Evolutionary conservation across 2,113 vertebrate genomes (phyloP).

Genomic region (Daboia siamensis): DNA sequence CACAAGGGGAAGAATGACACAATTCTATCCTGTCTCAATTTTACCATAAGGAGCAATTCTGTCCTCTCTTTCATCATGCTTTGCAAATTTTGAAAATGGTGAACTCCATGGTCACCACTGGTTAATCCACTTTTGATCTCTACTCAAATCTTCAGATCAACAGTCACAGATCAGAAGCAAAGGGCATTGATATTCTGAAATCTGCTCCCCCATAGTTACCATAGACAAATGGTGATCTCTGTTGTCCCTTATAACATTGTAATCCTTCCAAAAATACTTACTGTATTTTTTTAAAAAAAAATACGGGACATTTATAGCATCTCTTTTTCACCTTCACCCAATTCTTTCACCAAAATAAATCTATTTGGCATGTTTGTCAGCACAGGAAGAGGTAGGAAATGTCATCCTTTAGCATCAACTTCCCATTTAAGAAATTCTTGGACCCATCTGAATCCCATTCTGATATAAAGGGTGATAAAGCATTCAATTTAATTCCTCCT

Average conservation of each 20-base stretch:
- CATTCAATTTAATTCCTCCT: neutral
- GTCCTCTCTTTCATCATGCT: neutral
- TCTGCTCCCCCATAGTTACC: neutral
- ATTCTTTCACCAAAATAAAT: neutral
- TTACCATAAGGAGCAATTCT: neutral
- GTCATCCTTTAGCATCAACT: neutral
- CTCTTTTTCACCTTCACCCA: neutral
- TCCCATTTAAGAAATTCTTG: neutral
- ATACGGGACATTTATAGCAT: neutral
- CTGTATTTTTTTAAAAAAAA: neutral
- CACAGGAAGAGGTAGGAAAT: neutral
- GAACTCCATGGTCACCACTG: neutral
- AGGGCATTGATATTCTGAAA: neutral
- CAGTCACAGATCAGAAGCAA: neutral
- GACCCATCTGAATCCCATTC: neutral
- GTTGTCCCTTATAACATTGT: neutral
- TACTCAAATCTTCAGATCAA: neutral
- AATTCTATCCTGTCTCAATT: neutral
- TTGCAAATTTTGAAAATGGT: neutral
- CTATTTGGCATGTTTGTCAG: neutral
- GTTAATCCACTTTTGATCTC: neutral
- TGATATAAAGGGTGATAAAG: slow-evolving; percentile 4
- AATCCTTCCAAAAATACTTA: neutral
- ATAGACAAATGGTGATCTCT: neutral
- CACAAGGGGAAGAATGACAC: neutral